phyloP scores from a whole-genome alignment of 2,113 vertebrate species.

The Hypocryptadius cinnamomeus region DNA sequence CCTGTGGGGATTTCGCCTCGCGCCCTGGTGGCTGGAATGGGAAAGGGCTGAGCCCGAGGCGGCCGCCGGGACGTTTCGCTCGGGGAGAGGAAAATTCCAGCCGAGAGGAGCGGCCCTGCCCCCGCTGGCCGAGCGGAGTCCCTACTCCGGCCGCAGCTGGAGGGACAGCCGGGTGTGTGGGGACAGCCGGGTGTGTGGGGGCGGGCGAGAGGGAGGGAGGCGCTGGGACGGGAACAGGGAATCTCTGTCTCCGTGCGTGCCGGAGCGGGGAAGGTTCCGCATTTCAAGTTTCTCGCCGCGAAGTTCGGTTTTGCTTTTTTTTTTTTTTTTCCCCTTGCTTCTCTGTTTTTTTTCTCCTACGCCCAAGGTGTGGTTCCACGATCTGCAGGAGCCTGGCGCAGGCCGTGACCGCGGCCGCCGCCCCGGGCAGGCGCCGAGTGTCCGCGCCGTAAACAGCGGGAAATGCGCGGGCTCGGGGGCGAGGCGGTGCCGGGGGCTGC shows the following conservation, averaged over 20 bases:
- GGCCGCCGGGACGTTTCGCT: neutral
- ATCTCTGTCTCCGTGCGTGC: neutral
- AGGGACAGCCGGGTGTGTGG: neutral
- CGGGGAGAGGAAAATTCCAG: constrained; percentile 56
- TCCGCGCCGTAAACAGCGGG: neutral
- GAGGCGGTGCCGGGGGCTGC: neutral
- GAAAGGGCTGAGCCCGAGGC: neutral
- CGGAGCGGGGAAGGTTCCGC: neutral
- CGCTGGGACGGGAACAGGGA: constrained; percentile 7
- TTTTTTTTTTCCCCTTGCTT: too few species aligned
- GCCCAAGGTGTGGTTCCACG: neutral
- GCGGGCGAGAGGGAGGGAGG: neutral
- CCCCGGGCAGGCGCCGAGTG: neutral
- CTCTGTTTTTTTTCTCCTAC: neutral
- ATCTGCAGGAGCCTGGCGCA: neutral
- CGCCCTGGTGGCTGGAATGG: constrained; percentile 54
- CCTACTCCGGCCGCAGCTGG: neutral
- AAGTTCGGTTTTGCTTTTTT: neutral
- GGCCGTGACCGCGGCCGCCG: neutral
- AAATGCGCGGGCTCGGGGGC: neutral
- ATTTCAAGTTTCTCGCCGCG: neutral
- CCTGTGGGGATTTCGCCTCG: neutral
- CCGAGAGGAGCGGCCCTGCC: neutral
- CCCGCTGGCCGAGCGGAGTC: neutral
- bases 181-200: neutral